A percentile compares a stretch with the other conserved stretches of the same genome.
Conservation (phyloP, 2,888 invertebrate genomes). For the Lycia hirtaria region DNA sequence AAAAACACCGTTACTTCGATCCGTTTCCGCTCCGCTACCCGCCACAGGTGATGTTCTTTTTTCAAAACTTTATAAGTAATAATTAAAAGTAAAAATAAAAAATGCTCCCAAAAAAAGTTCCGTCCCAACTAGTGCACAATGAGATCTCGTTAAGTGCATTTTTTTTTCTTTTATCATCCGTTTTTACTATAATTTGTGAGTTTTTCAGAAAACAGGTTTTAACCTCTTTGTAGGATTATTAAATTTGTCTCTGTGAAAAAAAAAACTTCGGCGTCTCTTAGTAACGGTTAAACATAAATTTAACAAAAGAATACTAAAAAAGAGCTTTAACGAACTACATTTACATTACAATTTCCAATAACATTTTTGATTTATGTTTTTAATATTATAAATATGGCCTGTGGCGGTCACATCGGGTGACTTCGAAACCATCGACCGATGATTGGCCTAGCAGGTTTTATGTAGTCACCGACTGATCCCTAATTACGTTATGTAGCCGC, state of each 20-base stretch:
- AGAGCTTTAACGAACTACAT: slow-evolving; percentile 60
- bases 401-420: slow-evolving; percentile 65
- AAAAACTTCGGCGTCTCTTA: slow-evolving; percentile 39
- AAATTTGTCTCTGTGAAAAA: slow-evolving; percentile 34
- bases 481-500: slow-evolving; percentile 73
- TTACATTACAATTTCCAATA: slow-evolving; percentile 78
- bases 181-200: slow-evolving; percentile 60
- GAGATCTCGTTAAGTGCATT: slow-evolving; percentile 72
- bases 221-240: slow-evolving; percentile 40
- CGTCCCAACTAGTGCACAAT: slow-evolving; percentile 64
- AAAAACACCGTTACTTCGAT: slow-evolving; percentile 78
- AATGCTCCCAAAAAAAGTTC: slow-evolving; percentile 37
- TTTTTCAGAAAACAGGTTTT: slow-evolving; percentile 48
- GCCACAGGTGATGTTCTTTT: slow-evolving; percentile 79
- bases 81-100: slow-evolving; percentile 73
- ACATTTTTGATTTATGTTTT: slow-evolving; percentile 78
- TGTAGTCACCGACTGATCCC: slow-evolving; percentile 61
- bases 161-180: slow-evolving; percentile 51
- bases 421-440: slow-evolving; percentile 61
- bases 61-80: slow-evolving; percentile 67
- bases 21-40: slow-evolving; percentile 80
- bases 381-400: slow-evolving; percentile 81
- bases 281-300: slow-evolving; percentile 32
- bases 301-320: slow-evolving; percentile 35
- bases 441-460: slow-evolving; percentile 72